Evolutionary conservation across 2,113 vertebrate genomes (phyloP), one percentile per base, ranked within the genome.

Genomic region (Dicrurus megarhynchus): DNA sequence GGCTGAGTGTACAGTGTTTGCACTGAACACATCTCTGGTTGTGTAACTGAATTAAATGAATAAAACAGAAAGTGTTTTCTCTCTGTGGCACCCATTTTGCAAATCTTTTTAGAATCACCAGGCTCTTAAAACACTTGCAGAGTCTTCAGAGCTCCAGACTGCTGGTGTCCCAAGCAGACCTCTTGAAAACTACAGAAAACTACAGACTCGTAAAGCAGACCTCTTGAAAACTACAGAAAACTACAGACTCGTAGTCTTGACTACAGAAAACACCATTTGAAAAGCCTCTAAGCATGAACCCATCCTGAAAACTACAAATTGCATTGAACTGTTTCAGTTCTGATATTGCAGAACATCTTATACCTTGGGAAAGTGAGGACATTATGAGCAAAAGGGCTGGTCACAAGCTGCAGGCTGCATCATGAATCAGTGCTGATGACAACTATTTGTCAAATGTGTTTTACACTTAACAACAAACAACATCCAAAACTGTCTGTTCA

Each of bases 261-360:
- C n/a, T 64, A 75, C 4, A 57, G 26, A 28, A 39, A 77, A 16
- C 32, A 32, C 10, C 28, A 44, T 0, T 0, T 6, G 4, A 67
- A 84, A 89, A 77, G 4, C 46, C 35, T 80, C 63, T 73, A 61
- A 81, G 35, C 17, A 44, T 37, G 27, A 81, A n/a, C 14, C 15
- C 17, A 26, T 16, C 22, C 42, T 71, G 39, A 39, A 89, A 84
- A 60, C 12, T 21, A 33, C 16, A 44, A 64, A 64, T 82, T 68
- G 11, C 13, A 52, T 3, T 52, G 33, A 90, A 67, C 23, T 59
- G 30, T 68, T 80, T 70, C 59, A 65, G 30, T 32, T 86, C 61
- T 76, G 46, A 24, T 74, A 55, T 21, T 61, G 30, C 56, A 52
- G 60, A 59, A 68, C 22, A 57, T 41, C 19, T 71, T 60, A 28